Evolutionary conservation across 2,888 invertebrate species (phyloP).

Genomic region (Ramazzottius varieornatus): DNA sequence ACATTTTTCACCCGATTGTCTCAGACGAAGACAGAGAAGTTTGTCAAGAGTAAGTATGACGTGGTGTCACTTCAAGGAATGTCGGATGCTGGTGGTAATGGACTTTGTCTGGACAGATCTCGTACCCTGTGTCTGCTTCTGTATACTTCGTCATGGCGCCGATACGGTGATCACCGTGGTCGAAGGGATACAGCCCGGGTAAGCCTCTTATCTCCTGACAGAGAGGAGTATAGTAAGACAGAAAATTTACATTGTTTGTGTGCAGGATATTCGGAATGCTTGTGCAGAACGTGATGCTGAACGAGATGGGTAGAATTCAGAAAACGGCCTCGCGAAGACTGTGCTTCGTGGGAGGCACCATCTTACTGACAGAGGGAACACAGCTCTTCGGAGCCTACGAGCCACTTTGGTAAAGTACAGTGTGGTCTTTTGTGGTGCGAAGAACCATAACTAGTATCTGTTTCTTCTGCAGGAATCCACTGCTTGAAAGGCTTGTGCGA

Average conservation of each 20-base stretch:
- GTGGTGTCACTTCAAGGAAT: conserved; percentile 4
- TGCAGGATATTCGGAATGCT: conserved; percentile 64
- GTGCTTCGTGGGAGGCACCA: conserved; percentile 62
- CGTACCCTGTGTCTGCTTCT: conserved; percentile 67
- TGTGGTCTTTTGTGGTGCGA: background rate
- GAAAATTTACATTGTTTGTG: background rate
- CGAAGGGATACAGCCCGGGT: conserved; percentile 60
- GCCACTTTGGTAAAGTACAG: conserved; percentile 25
- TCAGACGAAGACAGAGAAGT: conserved; percentile 79
- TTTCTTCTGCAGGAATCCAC: background rate
- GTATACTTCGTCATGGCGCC: conserved; percentile 51
- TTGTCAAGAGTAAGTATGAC: conserved; percentile 36
- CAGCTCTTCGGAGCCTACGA: conserved; percentile 37
- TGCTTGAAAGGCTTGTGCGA: background rate
- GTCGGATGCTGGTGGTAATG: background rate
- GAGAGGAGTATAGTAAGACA: background rate
- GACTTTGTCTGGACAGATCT: conserved; percentile 35
- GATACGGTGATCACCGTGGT: conserved; percentile 43
- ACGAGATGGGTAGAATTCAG: conserved; percentile 60
- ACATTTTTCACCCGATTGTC: conserved; percentile 75
- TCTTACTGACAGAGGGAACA: conserved; percentile 49
- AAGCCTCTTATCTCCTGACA: conserved; percentile 15
- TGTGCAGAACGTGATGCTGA: conserved; percentile 54
- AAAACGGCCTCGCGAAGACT: conserved; percentile 44
- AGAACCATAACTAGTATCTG: background rate